Conservation (phyloP, 2,113 vertebrate genomes). For the Tychaedon coryphoeus region DNA sequence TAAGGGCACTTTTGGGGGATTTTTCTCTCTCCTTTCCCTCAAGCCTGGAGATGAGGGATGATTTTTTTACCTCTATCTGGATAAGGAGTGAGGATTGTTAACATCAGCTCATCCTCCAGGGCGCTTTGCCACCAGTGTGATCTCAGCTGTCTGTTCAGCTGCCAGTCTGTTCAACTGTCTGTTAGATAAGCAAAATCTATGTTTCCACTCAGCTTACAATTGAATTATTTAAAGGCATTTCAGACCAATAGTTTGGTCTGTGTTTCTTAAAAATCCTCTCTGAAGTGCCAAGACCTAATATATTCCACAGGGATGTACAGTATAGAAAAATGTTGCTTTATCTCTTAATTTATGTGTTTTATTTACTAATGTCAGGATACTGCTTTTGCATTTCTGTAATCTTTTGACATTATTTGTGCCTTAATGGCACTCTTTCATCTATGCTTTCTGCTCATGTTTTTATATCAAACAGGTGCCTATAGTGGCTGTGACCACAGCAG, state of each 20-base stretch:
- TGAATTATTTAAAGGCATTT: background rate
- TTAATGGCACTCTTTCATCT: background rate
- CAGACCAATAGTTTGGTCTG: background rate
- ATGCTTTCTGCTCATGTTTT: background rate
- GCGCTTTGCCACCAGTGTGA: background rate
- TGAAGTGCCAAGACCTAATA: background rate
- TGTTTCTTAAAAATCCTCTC: background rate
- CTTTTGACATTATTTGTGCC: background rate
- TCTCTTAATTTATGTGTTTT: background rate
- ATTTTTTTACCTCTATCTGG: background rate
- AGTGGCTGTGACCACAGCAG: conserved; percentile 83
- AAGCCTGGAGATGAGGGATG: background rate
- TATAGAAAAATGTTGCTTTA: background rate
- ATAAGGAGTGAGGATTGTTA: background rate
- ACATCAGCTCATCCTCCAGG: background rate
- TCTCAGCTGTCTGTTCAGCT: background rate
- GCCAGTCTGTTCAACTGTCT: background rate
- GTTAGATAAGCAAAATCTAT: background rate
- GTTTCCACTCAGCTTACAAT: background rate
- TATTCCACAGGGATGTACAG: background rate
- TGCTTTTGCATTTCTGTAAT: background rate
- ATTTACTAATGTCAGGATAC: background rate
- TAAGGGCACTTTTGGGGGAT: background rate
- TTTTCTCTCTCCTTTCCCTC: background rate
- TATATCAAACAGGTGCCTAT: conserved; percentile 75